Evolutionary conservation across 2,113 vertebrate genomes (phyloP).

Genomic region (Odocoileus hemionus): DNA sequence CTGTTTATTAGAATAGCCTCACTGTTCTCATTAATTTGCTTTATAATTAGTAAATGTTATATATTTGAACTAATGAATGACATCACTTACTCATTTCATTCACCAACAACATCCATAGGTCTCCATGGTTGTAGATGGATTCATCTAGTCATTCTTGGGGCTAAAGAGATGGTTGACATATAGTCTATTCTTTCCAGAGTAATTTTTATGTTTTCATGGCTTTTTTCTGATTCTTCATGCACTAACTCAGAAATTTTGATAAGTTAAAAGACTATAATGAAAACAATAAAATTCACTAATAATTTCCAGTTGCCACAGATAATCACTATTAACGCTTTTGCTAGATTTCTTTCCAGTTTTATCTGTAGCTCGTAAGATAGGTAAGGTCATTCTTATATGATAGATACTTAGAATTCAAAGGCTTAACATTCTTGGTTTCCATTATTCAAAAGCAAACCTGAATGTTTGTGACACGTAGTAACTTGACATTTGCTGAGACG

Average conservation of each 20-base stretch:
- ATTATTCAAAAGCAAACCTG: not conserved
- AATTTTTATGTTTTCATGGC: not conserved
- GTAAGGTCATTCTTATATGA: not conserved
- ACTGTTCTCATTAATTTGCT: not conserved
- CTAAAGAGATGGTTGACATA: not conserved
- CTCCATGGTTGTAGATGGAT: not conserved
- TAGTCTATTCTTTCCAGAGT: not conserved
- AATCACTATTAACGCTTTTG: not conserved
- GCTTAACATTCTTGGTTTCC: not conserved
- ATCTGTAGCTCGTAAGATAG: not conserved
- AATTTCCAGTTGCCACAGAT: not conserved
- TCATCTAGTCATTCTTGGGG: not conserved
- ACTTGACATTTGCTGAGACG: not conserved
- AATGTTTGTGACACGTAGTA: not conserved
- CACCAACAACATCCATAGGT: not conserved
- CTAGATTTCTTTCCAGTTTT: not conserved
- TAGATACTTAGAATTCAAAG: not conserved
- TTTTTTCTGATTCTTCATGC: conserved; percentile 9
- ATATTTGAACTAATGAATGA: not conserved
- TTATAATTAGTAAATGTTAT: not conserved
- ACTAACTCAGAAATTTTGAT: not conserved
- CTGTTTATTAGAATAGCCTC: not conserved
- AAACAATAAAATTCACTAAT: not conserved
- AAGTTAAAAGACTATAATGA: not conserved
- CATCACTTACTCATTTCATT: not conserved